These are phyloP conservation scores for Syndactyla subalaris DNA, from an alignment of 2,797 vertebrate genomes.

Conservation along the genomic window DNA sequence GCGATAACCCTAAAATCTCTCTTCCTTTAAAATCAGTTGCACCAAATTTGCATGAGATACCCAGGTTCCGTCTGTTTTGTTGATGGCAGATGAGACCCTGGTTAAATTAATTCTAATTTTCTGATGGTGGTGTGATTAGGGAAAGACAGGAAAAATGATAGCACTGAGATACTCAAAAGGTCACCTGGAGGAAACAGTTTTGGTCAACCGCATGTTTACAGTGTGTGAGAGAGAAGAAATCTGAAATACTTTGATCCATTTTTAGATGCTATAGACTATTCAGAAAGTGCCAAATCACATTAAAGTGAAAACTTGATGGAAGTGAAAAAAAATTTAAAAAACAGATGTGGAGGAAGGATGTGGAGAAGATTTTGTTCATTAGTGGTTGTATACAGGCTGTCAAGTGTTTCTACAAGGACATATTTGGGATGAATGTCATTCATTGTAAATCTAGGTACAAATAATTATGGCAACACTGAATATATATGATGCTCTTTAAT, in stretches of 20 bases:
- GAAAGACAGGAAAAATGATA: neutral
- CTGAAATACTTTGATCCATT: neutral
- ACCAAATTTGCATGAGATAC: neutral
- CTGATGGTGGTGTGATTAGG: neutral
- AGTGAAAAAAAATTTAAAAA: neutral
- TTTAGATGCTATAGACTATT: fast-evolving
- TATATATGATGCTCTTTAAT: neutral
- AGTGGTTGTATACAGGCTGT: neutral
- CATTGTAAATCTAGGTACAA: neutral
- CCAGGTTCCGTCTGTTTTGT: neutral
- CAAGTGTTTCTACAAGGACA: neutral
- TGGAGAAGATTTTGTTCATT: neutral
- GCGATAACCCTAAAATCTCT: neutral
- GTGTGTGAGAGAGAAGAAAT: neutral
- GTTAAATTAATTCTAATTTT: neutral
- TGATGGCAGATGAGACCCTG: neutral
- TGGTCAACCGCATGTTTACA: neutral
- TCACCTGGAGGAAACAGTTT: neutral
- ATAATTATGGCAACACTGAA: neutral
- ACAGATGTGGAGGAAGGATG: neutral
- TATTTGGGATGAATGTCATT: neutral
- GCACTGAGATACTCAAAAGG: neutral
- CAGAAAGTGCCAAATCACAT: neutral
- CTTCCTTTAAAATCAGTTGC: neutral
- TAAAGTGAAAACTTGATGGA: neutral